Conservation (phyloP, 2,888 invertebrate species). For the Artemia sp. region DNA sequence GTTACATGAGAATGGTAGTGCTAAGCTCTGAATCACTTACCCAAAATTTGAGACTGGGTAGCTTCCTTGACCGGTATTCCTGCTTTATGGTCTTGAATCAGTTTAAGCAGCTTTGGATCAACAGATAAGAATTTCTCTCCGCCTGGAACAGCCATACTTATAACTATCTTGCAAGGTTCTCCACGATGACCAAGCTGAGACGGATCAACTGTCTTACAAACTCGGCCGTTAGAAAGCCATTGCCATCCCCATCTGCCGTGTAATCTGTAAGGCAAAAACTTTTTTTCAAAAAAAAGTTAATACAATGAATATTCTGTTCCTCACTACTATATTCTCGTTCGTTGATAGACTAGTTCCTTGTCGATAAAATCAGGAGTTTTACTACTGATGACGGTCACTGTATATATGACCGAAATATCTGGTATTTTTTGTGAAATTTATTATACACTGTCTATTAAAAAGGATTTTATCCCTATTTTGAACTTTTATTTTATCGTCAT, state of each 20-base stretch:
- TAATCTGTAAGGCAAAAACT: conserved; percentile 49
- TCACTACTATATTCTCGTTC: too few relatives aligned
- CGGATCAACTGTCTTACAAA: conserved; percentile 40
- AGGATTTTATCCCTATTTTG: too few relatives aligned
- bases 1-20: too few relatives aligned
- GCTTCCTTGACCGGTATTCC: conserved; percentile 15
- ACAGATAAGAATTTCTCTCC: conserved; percentile 17
- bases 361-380: too few relatives aligned
- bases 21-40: background rate
- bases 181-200: conserved; percentile 43
- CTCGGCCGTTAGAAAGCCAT: conserved; percentile 60
- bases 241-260: conserved; percentile 97
- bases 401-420: too few relatives aligned
- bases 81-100: background rate
- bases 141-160: conserved; percentile 29
- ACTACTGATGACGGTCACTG: too few relatives aligned
- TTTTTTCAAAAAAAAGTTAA: too few relatives aligned
- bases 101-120: background rate
- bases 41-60: background rate
- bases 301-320: too few relatives aligned
- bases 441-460: too few relatives aligned
- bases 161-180: conserved; percentile 56
- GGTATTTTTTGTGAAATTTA: too few relatives aligned
- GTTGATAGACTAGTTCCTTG: too few relatives aligned
- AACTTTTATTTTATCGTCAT: too few relatives aligned